These are phyloP conservation scores for Tribolium madens DNA, from an alignment of 1,140 invertebrate genomes.

Conservation along the genomic window DNA sequence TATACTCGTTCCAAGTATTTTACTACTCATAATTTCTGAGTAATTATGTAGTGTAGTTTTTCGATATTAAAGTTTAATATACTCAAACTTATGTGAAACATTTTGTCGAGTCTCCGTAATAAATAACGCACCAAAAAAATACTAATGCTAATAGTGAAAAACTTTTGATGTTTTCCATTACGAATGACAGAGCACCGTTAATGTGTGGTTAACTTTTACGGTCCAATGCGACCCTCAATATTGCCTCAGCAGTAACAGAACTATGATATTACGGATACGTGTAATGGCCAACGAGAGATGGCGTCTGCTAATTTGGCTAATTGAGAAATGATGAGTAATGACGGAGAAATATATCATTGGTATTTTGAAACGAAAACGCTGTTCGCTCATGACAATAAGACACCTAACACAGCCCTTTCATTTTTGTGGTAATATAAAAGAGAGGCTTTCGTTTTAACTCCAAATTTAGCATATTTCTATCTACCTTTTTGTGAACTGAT, in stretches of 20 bases:
- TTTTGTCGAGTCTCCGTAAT: neutral
- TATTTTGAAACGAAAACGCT: constrained; percentile 59
- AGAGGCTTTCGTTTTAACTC: constrained; percentile 37
- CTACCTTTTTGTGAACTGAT: no score
- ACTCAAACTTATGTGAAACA: neutral
- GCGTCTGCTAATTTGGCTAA: constrained; percentile 51
- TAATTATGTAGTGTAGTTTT: no score
- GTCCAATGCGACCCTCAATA: constrained; percentile 25
- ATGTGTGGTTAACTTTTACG: constrained; percentile 25
- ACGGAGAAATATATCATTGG: constrained; percentile 60
- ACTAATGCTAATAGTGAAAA: constrained; percentile 23
- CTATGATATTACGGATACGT: constrained; percentile 51
- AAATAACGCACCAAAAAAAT: constrained; percentile 8
- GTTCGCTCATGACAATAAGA: constrained; percentile 57
- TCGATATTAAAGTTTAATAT: no score
- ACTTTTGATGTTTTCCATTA: constrained; percentile 26
- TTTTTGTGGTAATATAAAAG: constrained; percentile 48
- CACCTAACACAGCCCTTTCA: constrained; percentile 54
- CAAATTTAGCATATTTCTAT: constrained; percentile 40
- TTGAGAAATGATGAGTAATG: constrained; percentile 59
- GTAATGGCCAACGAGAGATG: constrained; percentile 45
- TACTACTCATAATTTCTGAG: no score
- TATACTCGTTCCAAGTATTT: no score
- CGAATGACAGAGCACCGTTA: constrained; percentile 11
- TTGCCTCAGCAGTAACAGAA: constrained; percentile 34